These are phyloP conservation scores for Helicoverpa assulta DNA, from an alignment of 2,888 invertebrate species.

Conservation along the genomic window DNA sequence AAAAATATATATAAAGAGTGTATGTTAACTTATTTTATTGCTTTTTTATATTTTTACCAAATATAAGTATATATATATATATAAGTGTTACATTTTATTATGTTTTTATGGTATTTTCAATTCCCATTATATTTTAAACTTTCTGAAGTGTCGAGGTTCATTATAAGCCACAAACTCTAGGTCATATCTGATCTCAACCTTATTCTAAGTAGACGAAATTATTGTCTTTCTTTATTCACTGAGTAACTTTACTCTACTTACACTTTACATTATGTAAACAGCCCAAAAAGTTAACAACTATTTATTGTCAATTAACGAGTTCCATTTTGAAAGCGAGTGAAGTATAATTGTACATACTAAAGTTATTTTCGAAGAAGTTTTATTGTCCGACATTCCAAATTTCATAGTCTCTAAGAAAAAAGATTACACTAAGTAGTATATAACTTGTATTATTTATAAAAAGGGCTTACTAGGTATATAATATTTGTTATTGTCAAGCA, in stretches of 20 bases:
- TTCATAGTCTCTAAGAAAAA: constrained; percentile 48
- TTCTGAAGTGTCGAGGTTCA: neutral
- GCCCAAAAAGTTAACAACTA: constrained; percentile 70
- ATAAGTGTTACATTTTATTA: too few species aligned
- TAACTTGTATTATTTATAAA: constrained; percentile 42
- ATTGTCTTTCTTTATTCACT: constrained; percentile 67
- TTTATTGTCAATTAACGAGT: constrained; percentile 59
- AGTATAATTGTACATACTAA: constrained; percentile 46
- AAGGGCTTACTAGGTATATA: constrained; percentile 43
- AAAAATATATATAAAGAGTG: neutral
- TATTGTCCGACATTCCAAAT: constrained; percentile 53
- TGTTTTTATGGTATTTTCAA: too few species aligned
- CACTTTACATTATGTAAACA: constrained; percentile 66
- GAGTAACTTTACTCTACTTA: constrained; percentile 57
- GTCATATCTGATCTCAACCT: constrained; percentile 24
- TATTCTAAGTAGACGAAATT: constrained; percentile 65
- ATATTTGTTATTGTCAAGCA: constrained; percentile 62
- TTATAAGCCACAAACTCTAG: neutral
- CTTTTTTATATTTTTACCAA: neutral
- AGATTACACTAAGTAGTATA: constrained; percentile 30
- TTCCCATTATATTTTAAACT: neutral
- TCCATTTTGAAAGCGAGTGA: constrained; percentile 61
- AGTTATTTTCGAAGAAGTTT: constrained; percentile 51
- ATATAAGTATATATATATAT: neutral
- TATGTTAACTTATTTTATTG: neutral